Conservation (phyloP, 2,113 vertebrate species). For the Loxodonta africana region DNA sequence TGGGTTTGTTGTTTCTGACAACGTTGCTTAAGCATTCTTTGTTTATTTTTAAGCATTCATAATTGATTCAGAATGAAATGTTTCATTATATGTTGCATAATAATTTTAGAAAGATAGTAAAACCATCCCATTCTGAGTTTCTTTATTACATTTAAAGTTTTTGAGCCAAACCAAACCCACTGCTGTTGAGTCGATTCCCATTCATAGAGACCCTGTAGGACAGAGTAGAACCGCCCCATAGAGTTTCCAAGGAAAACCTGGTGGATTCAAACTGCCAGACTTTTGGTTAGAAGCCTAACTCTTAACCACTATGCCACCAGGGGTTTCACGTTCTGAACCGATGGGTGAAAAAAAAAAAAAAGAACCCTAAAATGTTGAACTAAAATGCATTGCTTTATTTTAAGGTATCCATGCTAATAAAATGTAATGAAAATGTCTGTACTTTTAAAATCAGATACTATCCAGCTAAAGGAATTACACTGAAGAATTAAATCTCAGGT, state of each 20-base stretch:
- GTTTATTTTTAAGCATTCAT: background rate
- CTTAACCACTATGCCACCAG: too few relatives aligned
- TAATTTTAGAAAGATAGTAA: background rate
- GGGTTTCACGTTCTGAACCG: too few relatives aligned
- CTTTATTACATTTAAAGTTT: constrained; percentile 19
- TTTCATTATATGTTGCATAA: background rate
- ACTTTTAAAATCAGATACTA: constrained; percentile 3
- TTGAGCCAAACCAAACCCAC: too few relatives aligned
- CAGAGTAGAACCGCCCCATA: too few relatives aligned
- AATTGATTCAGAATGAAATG: background rate
- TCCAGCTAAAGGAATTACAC: background rate
- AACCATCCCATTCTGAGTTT: background rate
- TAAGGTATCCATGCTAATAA: constrained; percentile 15
- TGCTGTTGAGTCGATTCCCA: too few relatives aligned
- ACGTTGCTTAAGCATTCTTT: background rate
- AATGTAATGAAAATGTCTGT: background rate
- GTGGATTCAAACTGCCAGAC: too few relatives aligned
- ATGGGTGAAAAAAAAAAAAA: background rate
- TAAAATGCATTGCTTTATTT: constrained; percentile 4
- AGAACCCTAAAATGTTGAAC: background rate
- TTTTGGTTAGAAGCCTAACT: too few relatives aligned
- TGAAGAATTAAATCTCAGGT: background rate
- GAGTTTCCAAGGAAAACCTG: too few relatives aligned
- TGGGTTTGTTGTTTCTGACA: background rate
- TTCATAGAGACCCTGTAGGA: too few relatives aligned